phyloP scores from a whole-genome alignment of 2,113 vertebrate species.

The Petroica traversi region DNA sequence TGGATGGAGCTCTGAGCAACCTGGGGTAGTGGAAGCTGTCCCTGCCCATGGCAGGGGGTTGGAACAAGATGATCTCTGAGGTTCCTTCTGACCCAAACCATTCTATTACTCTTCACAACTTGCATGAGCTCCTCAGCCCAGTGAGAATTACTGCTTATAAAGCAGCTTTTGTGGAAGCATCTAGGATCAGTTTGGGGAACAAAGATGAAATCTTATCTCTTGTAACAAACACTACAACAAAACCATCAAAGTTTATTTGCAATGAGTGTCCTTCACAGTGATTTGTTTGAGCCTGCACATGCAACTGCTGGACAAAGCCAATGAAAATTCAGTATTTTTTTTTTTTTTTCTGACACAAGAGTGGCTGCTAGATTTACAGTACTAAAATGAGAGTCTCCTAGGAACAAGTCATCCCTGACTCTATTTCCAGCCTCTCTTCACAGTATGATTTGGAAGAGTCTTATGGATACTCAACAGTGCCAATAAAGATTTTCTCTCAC shows the following conservation, averaged over 20 bases:
- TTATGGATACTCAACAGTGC: background rate
- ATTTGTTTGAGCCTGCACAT: background rate
- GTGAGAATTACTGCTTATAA: background rate
- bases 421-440: background rate
- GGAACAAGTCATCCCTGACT: background rate
- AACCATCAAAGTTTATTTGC: background rate
- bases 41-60: accelerated
- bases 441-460: background rate
- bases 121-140: background rate
- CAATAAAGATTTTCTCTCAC: background rate
- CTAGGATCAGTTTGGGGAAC: background rate
- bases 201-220: background rate
- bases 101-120: background rate
- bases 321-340: background rate
- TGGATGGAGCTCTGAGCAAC: background rate
- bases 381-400: background rate
- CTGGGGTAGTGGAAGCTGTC: accelerated
- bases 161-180: background rate
- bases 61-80: too few relatives aligned
- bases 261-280: background rate
- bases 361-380: background rate
- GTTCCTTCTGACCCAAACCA: background rate
- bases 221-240: background rate
- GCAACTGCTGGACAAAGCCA: background rate
- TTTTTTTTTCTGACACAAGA: background rate